Evolutionary conservation across 2,888 invertebrate species (phyloP).

Genomic region (Dryobotodes eremita): DNA sequence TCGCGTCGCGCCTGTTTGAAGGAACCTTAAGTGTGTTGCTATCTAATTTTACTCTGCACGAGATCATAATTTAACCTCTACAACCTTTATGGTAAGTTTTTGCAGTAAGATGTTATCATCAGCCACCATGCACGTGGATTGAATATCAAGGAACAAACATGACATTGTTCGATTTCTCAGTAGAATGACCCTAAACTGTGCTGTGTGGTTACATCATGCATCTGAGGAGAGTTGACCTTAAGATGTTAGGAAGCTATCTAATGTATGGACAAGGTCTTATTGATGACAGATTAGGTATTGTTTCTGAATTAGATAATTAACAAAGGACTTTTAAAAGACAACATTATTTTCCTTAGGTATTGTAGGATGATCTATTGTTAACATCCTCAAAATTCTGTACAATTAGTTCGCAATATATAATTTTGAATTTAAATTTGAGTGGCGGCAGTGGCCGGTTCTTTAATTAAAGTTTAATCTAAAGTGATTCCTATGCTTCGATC

Average conservation of each 20-base stretch:
- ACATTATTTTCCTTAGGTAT: rapidly evolving
- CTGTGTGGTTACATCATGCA: slow-evolving; percentile 31
- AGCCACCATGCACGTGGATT: slow-evolving; percentile 38
- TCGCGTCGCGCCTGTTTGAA: no score
- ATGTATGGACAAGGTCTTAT: slow-evolving; percentile 23
- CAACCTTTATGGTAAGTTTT: slow-evolving; percentile 39
- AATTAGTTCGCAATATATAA: no score
- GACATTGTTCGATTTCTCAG: slow-evolving; percentile 57
- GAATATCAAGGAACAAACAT: slow-evolving; percentile 54
- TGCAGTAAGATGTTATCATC: slow-evolving; percentile 50
- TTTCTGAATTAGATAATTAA: neutral
- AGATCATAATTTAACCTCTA: slow-evolving; percentile 26
- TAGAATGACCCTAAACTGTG: slow-evolving; percentile 54
- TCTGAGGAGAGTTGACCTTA: slow-evolving; percentile 40
- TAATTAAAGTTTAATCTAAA: neutral
- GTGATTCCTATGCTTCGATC: neutral
- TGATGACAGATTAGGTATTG: slow-evolving; percentile 29
- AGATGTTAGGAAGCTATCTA: slow-evolving; percentile 27
- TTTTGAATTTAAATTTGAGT: no score
- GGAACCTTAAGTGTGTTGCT: neutral
- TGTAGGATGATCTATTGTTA: no score
- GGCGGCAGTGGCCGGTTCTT: no score
- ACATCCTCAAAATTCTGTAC: no score
- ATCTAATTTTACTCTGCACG: neutral
- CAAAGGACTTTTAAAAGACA: neutral